phyloP scores from a whole-genome alignment of 2,797 vertebrate species.

The Xiphophorus birchmanni region DNA sequence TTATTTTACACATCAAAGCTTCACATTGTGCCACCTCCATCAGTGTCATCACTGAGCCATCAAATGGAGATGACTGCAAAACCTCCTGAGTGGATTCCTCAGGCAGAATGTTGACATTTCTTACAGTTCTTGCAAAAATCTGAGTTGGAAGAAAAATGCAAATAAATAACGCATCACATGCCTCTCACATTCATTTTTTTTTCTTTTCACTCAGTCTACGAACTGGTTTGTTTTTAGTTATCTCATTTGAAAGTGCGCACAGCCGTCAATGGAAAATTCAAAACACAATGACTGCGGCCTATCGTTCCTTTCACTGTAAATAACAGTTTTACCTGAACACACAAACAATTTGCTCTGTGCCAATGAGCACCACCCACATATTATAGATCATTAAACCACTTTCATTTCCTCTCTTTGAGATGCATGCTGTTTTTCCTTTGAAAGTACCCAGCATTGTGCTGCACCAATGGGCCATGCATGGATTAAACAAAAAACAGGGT shows the following conservation, averaged over 20 bases:
- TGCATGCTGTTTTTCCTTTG: slow-evolving; percentile 59
- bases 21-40: slow-evolving; percentile 26
- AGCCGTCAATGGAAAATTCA: slow-evolving; percentile 40
- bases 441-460: slow-evolving; percentile 50
- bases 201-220: slow-evolving; percentile 38
- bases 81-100: slow-evolving; percentile 37
- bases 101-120: slow-evolving; percentile 35
- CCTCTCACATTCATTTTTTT: slow-evolving; percentile 39
- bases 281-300: slow-evolving; percentile 43
- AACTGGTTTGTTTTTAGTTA: slow-evolving; percentile 52
- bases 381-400: slow-evolving; percentile 72
- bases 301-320: slow-evolving; percentile 7
- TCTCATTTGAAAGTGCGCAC: slow-evolving; percentile 47
- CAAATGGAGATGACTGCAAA: slow-evolving; percentile 56
- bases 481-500: not conserved
- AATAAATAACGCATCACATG: slow-evolving; percentile 40
- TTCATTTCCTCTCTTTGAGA: slow-evolving; percentile 66
- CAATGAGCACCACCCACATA: slow-evolving; percentile 56
- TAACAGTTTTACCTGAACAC: not conserved
- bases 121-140: slow-evolving; percentile 34
- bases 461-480: slow-evolving; percentile 27
- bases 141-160: slow-evolving; percentile 26
- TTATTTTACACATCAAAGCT: slow-evolving; percentile 59
- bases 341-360: slow-evolving; percentile 35
- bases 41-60: slow-evolving; percentile 43